These are phyloP conservation scores for Lithobates sylvaticus DNA, from an alignment of 2,797 vertebrate genomes.

Conservation along the genomic window DNA sequence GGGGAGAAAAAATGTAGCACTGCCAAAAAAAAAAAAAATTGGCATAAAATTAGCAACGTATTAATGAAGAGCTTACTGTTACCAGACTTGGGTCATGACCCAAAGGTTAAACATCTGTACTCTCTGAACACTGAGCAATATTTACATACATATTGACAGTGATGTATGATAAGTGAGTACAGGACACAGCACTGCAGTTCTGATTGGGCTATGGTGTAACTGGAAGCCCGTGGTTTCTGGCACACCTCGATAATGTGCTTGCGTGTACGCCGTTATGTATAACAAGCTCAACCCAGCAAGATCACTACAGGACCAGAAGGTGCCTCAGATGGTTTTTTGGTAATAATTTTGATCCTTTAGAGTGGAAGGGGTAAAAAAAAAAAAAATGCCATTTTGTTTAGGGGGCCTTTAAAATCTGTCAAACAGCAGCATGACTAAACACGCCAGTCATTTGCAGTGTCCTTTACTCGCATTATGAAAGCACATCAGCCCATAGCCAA, in stretches of 20 bases:
- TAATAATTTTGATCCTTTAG: slow-evolving; percentile 78
- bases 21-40: too few relatives aligned
- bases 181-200: too few relatives aligned
- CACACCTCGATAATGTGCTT: slow-evolving; percentile 65
- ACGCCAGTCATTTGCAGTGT: slow-evolving; percentile 48
- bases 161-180: not conserved
- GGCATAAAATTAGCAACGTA: too few relatives aligned
- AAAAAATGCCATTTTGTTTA: slow-evolving; percentile 70
- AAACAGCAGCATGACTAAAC: slow-evolving; percentile 71
- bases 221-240: slow-evolving; percentile 67
- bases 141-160: not conserved
- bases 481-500: slow-evolving; percentile 35
- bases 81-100: not conserved
- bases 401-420: slow-evolving; percentile 69
- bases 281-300: slow-evolving; percentile 77
- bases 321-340: slow-evolving; percentile 79
- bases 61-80: too few relatives aligned
- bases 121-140: not conserved
- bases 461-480: slow-evolving; percentile 18
- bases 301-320: slow-evolving; percentile 78
- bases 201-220: not conserved
- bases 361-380: slow-evolving; percentile 58
- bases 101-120: not conserved
- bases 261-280: slow-evolving; percentile 75
- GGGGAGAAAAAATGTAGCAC: too few relatives aligned